These are phyloP conservation scores for Lordiphosa stackelbergi DNA, from an alignment of 1,140 invertebrate species.

Conservation along the genomic window DNA sequence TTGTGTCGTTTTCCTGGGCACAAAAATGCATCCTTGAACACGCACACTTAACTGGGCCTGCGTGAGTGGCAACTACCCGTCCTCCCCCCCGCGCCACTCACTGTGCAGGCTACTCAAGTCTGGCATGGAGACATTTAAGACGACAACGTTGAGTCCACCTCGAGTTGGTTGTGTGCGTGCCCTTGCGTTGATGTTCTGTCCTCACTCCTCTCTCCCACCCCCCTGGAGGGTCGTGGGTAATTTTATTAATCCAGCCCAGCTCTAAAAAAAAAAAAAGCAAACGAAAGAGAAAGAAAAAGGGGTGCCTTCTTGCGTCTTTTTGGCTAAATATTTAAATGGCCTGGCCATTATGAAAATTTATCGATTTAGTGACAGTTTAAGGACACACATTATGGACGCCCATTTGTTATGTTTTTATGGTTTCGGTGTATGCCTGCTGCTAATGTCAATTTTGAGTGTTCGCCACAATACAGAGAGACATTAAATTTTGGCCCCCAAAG, in stretches of 20 bases:
- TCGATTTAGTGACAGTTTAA: conserved; percentile 75
- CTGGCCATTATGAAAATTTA: conserved; percentile 74
- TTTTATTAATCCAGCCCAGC: conserved; percentile 64
- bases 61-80: conserved; percentile 28
- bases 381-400: conserved; percentile 70
- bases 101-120: conserved; percentile 63
- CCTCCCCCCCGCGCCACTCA: neutral
- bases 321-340: conserved; percentile 72
- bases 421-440: conserved; percentile 64
- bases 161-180: conserved; percentile 56
- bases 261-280: conserved; percentile 11
- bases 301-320: conserved; percentile 16
- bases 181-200: conserved; percentile 62
- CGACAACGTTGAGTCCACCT: conserved; percentile 40
- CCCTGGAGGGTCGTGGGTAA: conserved; percentile 54
- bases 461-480: conserved; percentile 37
- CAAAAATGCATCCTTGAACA: conserved; percentile 74
- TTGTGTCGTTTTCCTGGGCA: conserved; percentile 55
- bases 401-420: conserved; percentile 75
- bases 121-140: conserved; percentile 51
- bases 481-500: conserved; percentile 40
- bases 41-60: conserved; percentile 73
- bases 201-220: neutral
- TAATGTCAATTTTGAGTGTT: conserved; percentile 68
- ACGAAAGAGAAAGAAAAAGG: conserved; percentile 36